A percentile compares a stretch with the other conserved stretches of the same genome.
phyloP scores from a whole-genome alignment of 2,888 invertebrate species.

The Ernsta delagoae region DNA sequence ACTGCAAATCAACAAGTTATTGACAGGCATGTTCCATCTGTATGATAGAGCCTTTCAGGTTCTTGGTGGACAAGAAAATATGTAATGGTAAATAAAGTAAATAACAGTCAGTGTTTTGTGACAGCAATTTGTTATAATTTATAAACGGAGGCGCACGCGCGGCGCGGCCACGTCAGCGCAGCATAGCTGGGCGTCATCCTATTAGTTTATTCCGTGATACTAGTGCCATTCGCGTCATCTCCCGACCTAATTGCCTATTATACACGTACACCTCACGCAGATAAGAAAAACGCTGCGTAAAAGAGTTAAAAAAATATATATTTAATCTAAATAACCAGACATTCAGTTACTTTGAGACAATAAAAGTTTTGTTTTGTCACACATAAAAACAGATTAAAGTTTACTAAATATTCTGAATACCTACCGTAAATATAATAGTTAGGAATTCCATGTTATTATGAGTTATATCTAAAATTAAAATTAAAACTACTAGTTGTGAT shows the following conservation, averaged over 20 bases:
- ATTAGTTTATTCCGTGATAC: neutral
- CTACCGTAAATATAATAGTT: too few relatives aligned
- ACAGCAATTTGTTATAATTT: conserved; percentile 2
- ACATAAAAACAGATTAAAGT: too few relatives aligned
- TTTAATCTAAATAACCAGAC: too few relatives aligned
- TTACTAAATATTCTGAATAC: too few relatives aligned
- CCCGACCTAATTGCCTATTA: conserved; percentile 6
- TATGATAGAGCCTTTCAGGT: neutral
- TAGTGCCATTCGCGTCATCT: neutral
- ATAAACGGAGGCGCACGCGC: neutral
- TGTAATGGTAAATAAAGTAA: too few relatives aligned
- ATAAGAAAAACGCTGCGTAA: neutral
- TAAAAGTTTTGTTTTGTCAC: too few relatives aligned
- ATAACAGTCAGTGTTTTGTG: neutral
- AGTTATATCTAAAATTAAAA: too few relatives aligned
- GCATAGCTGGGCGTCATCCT: neutral
- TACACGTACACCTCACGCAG: neutral
- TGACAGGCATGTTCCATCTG: neutral
- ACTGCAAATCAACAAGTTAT: too few relatives aligned
- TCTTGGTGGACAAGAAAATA: neutral
- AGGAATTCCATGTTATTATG: too few relatives aligned
- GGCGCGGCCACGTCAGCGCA: neutral
- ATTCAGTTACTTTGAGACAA: too few relatives aligned
- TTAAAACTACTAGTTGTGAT: too few relatives aligned
- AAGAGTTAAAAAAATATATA: neutral